A percentile compares a stretch with the other conserved stretches of the same genome.
Conservation (phyloP, 2,113 vertebrate species). For the Bagarius yarrelli region DNA sequence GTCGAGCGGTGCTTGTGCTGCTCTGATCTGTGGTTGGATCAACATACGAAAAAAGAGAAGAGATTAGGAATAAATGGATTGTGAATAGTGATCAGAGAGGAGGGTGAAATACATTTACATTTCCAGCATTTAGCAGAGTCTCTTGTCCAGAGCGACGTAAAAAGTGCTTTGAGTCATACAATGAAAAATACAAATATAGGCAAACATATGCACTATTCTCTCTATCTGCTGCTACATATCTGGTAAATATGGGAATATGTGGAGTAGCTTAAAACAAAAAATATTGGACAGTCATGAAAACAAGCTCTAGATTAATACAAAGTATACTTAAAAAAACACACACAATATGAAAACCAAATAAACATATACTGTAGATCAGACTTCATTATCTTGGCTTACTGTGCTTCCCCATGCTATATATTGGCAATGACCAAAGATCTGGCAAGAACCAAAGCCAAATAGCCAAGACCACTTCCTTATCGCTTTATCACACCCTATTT, state of each 20-base stretch:
- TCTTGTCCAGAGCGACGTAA: too few relatives aligned
- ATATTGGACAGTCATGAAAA: too few relatives aligned
- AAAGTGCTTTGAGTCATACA: too few relatives aligned
- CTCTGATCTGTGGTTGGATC: too few relatives aligned
- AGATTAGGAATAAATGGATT: neutral
- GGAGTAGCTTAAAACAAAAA: too few relatives aligned
- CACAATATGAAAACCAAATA: neutral
- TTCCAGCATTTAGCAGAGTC: too few relatives aligned
- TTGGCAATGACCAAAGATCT: neutral
- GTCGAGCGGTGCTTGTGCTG: too few relatives aligned
- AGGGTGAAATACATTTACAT: neutral
- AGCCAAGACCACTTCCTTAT: slow-evolving; percentile 28
- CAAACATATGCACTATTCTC: neutral
- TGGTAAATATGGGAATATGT: neutral
- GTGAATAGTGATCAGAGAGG: neutral
- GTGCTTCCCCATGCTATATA: neutral
- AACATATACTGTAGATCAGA: neutral
- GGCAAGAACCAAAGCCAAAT: slow-evolving; percentile 18
- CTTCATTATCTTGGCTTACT: neutral
- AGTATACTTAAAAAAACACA: neutral
- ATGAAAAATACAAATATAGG: neutral
- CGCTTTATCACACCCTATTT: slow-evolving; percentile 3
- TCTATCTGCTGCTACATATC: neutral
- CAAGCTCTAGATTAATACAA: neutral
- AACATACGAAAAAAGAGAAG: neutral